phyloP scores from a whole-genome alignment of 2,888 invertebrate genomes.

The Ligdia adustata region DNA sequence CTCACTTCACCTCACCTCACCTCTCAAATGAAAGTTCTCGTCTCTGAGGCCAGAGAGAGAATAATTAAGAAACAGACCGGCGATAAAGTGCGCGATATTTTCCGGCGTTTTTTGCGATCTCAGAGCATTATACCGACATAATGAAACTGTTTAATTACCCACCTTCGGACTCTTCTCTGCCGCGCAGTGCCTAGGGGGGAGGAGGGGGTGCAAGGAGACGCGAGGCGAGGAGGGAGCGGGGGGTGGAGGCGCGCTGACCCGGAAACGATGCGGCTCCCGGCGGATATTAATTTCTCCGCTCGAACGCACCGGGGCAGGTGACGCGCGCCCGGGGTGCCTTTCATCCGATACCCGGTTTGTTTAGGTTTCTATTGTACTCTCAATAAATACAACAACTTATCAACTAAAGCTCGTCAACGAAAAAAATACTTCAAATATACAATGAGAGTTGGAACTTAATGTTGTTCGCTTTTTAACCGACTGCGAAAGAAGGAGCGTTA shows the following conservation, averaged over 20 bases:
- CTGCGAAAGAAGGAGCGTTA: too few relatives aligned
- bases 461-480: too few relatives aligned
- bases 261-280: conserved; percentile 61
- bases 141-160: conserved; percentile 64
- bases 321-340: conserved; percentile 29
- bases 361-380: conserved; percentile 16
- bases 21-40: conserved; percentile 20
- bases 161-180: conserved; percentile 39
- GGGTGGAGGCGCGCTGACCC: conserved; percentile 53
- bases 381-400: neutral
- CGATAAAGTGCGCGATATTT: conserved; percentile 35
- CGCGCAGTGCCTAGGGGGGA: conserved; percentile 5
- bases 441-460: too few relatives aligned
- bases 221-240: conserved; percentile 29
- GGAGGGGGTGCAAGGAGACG: conserved; percentile 30
- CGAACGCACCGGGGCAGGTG: conserved; percentile 55
- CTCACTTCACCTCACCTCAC: too few relatives aligned
- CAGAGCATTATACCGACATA: conserved; percentile 47
- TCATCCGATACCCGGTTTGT: conserved; percentile 19
- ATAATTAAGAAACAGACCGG: conserved; percentile 32
- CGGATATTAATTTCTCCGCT: conserved; percentile 71
- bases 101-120: conserved; percentile 40
- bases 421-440: too few relatives aligned
- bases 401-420: too few relatives aligned
- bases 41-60: conserved; percentile 18